phyloP scores from a whole-genome alignment of 2,888 invertebrate species.

The Cantharis rufa region DNA sequence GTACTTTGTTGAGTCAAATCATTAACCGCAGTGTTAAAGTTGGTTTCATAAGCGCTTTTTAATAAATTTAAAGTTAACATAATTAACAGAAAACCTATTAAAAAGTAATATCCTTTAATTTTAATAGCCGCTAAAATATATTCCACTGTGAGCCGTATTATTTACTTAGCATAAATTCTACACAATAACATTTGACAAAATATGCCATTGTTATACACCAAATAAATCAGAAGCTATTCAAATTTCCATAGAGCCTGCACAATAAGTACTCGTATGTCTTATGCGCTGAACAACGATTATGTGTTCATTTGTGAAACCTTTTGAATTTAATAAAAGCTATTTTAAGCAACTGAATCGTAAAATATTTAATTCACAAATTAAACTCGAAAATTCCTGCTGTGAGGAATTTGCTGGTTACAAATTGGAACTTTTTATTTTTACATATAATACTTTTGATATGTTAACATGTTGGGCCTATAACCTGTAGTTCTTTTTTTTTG shows the following conservation, averaged over 20 bases:
- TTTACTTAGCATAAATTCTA: background rate
- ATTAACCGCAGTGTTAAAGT: background rate
- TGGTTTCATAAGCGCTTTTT: background rate
- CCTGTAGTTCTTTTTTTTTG: no score
- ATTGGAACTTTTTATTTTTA: no score
- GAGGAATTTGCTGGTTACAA: no score
- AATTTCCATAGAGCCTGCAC: background rate
- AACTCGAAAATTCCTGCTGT: no score
- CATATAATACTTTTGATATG: no score
- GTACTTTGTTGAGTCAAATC: background rate
- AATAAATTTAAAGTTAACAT: background rate
- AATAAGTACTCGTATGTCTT: background rate
- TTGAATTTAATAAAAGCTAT: background rate
- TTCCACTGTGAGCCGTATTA: background rate
- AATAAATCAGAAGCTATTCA: conserved; percentile 3
- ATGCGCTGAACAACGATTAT: background rate
- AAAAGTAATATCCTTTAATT: background rate
- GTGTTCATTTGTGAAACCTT: background rate
- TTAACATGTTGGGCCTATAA: no score
- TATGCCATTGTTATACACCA: background rate
- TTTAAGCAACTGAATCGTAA: background rate
- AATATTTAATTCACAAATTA: background rate
- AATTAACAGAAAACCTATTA: background rate
- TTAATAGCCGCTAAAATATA: background rate
- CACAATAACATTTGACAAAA: conserved; percentile 2